Conservation (phyloP, 2,113 vertebrate species). For the Mormyrus iriodes region DNA sequence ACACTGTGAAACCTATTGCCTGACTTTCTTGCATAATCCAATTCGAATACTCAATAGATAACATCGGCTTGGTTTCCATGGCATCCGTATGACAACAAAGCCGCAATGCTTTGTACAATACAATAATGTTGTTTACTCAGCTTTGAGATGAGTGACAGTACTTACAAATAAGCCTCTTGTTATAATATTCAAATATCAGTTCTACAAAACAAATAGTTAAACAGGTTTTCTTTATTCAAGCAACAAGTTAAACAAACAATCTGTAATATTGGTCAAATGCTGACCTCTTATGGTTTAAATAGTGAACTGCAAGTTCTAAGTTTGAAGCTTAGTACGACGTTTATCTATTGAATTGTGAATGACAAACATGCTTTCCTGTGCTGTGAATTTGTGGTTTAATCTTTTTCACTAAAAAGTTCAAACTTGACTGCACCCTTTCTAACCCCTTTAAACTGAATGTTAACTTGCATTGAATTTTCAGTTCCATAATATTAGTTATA, state of each 20-base stretch:
- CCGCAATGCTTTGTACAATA: too few species aligned
- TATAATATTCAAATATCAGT: background rate
- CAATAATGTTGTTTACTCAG: background rate
- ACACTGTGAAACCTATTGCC: background rate
- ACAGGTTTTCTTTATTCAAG: background rate
- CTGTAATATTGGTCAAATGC: background rate
- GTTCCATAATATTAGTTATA: background rate
- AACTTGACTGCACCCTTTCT: background rate
- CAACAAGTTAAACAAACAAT: background rate
- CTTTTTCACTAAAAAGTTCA: background rate
- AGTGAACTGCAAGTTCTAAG: background rate
- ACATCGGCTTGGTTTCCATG: background rate
- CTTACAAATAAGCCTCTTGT: background rate
- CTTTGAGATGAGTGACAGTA: background rate
- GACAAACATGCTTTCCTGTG: background rate
- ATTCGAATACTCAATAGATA: background rate
- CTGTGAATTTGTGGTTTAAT: background rate
- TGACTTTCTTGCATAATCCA: background rate
- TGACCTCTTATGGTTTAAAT: constrained; percentile 10
- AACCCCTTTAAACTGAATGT: background rate
- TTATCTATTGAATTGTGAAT: background rate
- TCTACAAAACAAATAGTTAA: background rate
- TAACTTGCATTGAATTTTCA: background rate
- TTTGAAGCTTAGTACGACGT: background rate
- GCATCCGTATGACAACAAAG: background rate